Base-by-base conservation (phyloP, 2,113 vertebrate species). In the Salvelinus namaycush region DNA sequence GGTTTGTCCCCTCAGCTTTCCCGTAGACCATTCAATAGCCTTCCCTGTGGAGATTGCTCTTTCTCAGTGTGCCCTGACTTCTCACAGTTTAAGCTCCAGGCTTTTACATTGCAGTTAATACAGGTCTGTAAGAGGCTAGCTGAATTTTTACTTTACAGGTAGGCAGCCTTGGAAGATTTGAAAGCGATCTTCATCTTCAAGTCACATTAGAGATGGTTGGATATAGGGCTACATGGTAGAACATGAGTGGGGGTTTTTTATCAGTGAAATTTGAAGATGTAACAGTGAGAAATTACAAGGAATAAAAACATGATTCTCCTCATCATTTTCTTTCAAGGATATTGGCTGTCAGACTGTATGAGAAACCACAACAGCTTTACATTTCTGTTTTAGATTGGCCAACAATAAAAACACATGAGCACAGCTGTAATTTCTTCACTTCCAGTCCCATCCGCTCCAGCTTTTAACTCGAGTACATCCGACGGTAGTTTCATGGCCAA, bases 1-100 rank as follows among this genome's bases (percentile, higher is more conserved):
- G 0, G 93, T 95, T 94, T 93, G 93, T 75, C 80, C 82, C 67
- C 77, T 84, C 79, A 81, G 85, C 86, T 86, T 85, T 86, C 68
- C 67, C 31, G 26, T 83, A 85, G 83, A 74, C 82, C 81, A 83
- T 87, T 91, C 87, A 87, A 78, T 78, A 77, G 81, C 86, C 75
- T 89, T 87, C 90, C 89, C 91, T 91, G 87, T 89, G 65, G 93
- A 89, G 91, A 91, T 93, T 94, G 92, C 92, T 91, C 91, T 94
- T 92, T 89, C 90, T 93, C 90, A 87, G 90, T 91, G 86, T 87
- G 82, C 20, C 24, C 88, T 90, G 80, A 6, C 79, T 91, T 90
- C 76, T 78, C 76, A 77, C 76, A 80, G 57, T 72, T 90, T 83
- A 65, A 84, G 70, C 83, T 89, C 83, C 69, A 71, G 76, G 81